Conservation (phyloP, 2,888 invertebrate genomes). For the Agriopis aurantiaria region DNA sequence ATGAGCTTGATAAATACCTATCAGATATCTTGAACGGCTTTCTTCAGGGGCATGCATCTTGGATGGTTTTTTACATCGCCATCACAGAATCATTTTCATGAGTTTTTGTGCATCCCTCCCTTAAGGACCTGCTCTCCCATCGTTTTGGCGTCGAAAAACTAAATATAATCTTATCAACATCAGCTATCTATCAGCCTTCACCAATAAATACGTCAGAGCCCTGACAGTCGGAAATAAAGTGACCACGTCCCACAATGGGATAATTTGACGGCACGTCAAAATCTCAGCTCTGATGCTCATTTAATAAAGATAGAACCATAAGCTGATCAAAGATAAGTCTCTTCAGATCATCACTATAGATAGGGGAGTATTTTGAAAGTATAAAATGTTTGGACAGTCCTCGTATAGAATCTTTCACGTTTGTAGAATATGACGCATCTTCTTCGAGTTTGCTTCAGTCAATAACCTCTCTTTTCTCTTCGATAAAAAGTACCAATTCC, state of each 20-base stretch:
- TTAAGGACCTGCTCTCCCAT: slow-evolving; percentile 44
- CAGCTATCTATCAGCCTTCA: slow-evolving; percentile 64
- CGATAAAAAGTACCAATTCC: slow-evolving; percentile 55
- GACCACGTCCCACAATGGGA: slow-evolving; percentile 73
- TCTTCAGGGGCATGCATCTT: not conserved
- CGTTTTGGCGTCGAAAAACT: slow-evolving; percentile 55
- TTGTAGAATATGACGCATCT: slow-evolving; percentile 77
- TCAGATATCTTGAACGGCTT: slow-evolving; percentile 7
- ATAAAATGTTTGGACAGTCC: slow-evolving; percentile 86
- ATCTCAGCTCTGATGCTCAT: slow-evolving; percentile 65
- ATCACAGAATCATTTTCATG: slow-evolving; percentile 30
- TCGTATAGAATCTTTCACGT: slow-evolving; percentile 84
- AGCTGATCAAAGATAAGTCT: slow-evolving; percentile 78
- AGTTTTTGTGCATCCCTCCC: slow-evolving; percentile 44
- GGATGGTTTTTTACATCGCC: slow-evolving; percentile 5
- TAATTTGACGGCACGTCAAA: slow-evolving; percentile 79
- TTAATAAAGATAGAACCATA: slow-evolving; percentile 84
- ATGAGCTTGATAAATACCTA: slow-evolving; percentile 9
- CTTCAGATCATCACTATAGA: slow-evolving; percentile 84
- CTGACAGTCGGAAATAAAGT: slow-evolving; percentile 70
- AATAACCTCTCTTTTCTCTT: slow-evolving; percentile 51
- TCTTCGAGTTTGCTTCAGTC: slow-evolving; percentile 44
- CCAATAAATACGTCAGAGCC: slow-evolving; percentile 80
- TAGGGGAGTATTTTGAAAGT: slow-evolving; percentile 83
- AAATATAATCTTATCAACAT: slow-evolving; percentile 76